These are phyloP conservation scores for Parauchenoglanis punctatus DNA, from an alignment of 2,797 vertebrate species.

Conservation along the genomic window DNA sequence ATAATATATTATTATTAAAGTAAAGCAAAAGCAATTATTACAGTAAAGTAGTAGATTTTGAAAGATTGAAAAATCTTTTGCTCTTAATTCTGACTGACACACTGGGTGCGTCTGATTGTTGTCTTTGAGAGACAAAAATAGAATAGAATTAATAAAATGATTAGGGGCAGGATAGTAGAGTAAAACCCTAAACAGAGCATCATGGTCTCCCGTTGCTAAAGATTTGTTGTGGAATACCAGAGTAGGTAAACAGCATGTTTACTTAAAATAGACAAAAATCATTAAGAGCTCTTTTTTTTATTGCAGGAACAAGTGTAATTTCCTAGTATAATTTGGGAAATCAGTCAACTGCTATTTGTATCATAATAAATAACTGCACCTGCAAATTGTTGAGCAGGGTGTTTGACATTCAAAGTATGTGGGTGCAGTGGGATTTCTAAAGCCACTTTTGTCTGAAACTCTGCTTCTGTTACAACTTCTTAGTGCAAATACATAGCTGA, in stretches of 20 bases:
- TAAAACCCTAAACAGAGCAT: neutral
- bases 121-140: neutral
- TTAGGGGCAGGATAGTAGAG: neutral
- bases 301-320: neutral
- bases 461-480: neutral
- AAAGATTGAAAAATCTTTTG: neutral
- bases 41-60: neutral
- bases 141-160: neutral
- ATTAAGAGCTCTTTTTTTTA: neutral
- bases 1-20: neutral
- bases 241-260: constrained; percentile 5
- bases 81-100: neutral
- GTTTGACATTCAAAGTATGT: neutral
- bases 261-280: neutral
- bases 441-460: neutral
- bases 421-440: neutral
- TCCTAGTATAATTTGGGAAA: neutral
- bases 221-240: neutral
- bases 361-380: neutral
- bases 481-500: neutral
- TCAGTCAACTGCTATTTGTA: neutral
- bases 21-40: neutral
- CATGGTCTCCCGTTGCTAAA: neutral
- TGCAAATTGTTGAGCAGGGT: neutral
- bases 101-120: neutral